A percentile compares a stretch with the other conserved stretches of the same genome.
Evolutionary conservation across 2,113 vertebrate genomes (phyloP).

Genomic region (Crypturellus undulatus): DNA sequence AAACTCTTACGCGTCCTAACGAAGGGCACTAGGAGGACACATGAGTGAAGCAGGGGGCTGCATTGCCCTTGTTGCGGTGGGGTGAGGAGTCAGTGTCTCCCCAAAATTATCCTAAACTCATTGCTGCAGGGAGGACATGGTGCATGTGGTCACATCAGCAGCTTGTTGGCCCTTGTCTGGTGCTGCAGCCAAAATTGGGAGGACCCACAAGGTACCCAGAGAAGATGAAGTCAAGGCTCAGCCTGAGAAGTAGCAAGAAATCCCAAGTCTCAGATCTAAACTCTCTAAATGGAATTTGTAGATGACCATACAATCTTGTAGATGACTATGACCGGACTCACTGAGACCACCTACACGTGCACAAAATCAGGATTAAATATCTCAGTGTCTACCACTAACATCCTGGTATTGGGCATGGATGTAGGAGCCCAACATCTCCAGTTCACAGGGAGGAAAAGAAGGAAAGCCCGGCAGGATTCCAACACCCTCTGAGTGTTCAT

Average conservation of each 20-base stretch:
- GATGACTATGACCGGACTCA: background rate
- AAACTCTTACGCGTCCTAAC: background rate
- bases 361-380: background rate
- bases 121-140: too few relatives aligned
- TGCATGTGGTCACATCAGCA: too few relatives aligned
- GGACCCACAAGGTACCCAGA: too few relatives aligned
- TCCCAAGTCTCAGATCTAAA: background rate
- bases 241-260: background rate
- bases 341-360: background rate
- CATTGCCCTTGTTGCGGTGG: background rate
- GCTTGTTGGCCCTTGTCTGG: too few relatives aligned
- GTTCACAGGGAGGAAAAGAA: background rate
- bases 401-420: background rate
- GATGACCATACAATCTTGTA: background rate
- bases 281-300: background rate
- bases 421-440: too few relatives aligned
- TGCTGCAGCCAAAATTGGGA: too few relatives aligned
- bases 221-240: too few relatives aligned
- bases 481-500: background rate
- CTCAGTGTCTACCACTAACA: background rate
- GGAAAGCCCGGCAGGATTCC: background rate
- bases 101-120: too few relatives aligned
- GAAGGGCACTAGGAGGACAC: background rate
- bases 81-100: too few relatives aligned
- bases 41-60: rapidly evolving